These are phyloP conservation scores for Leptocoma aspasia DNA, from an alignment of 2,113 vertebrate genomes.

Conservation along the genomic window DNA sequence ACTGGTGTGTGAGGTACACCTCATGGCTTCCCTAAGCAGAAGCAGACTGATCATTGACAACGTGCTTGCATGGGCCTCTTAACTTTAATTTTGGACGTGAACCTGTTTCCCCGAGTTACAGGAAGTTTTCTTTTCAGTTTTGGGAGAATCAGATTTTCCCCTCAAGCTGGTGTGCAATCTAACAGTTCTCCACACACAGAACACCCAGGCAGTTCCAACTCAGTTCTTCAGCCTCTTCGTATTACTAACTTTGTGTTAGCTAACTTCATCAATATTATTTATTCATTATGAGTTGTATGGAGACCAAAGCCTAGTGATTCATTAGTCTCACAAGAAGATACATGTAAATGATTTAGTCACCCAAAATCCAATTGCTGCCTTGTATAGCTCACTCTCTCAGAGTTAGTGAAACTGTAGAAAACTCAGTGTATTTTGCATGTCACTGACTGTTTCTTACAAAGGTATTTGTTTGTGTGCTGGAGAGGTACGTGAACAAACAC, in stretches of 20 bases:
- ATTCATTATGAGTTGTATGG: background rate
- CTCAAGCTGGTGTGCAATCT: background rate
- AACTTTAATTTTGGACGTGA: background rate
- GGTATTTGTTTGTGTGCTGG: background rate
- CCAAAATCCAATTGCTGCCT: background rate
- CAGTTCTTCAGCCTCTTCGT: background rate
- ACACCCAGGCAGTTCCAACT: background rate
- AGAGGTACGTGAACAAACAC: background rate
- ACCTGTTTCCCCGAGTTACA: background rate
- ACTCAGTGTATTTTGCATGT: background rate
- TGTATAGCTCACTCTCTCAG: background rate
- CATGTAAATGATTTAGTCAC: background rate
- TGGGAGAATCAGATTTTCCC: background rate
- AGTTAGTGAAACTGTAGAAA: background rate
- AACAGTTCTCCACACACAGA: accelerated
- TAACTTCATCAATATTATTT: background rate
- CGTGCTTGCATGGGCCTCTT: accelerated
- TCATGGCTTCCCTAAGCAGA: background rate
- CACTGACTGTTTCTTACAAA: background rate
- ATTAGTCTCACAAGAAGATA: background rate
- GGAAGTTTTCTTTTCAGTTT: background rate
- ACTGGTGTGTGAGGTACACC: accelerated
- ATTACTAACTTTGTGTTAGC: background rate
- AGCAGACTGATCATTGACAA: background rate
- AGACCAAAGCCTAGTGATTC: background rate